Conservation (phyloP, 2,797 vertebrate genomes). For the Diglossa cyanea region DNA sequence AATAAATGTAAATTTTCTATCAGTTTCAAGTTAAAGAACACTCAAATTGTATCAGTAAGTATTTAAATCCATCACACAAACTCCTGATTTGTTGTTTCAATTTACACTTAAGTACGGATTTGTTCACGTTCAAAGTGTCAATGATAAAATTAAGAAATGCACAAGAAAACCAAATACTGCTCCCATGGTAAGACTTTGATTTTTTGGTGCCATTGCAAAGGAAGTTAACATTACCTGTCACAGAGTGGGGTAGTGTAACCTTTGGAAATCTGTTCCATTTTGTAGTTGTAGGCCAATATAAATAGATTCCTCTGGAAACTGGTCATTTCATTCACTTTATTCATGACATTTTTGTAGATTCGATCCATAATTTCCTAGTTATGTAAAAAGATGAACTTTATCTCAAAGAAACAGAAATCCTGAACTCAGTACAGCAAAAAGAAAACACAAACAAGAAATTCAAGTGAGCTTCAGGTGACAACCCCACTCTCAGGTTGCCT, state of each 20-base stretch:
- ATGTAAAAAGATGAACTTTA: not conserved
- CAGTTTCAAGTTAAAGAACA: not conserved
- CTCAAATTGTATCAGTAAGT: not conserved
- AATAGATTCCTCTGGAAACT: slow-evolving; percentile 87
- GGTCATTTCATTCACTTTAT: slow-evolving; percentile 91
- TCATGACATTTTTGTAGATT: slow-evolving; percentile 96
- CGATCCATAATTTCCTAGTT: slow-evolving; percentile 97
- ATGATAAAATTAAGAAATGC: not conserved
- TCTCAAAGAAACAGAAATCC: not conserved
- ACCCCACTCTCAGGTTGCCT: not conserved
- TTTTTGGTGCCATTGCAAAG: not conserved
- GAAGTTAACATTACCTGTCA: slow-evolving; percentile 77
- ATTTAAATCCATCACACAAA: not conserved
- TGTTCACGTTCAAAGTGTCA: not conserved
- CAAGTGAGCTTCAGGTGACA: not conserved
- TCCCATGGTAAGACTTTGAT: not conserved
- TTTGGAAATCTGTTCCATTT: slow-evolving; percentile 91
- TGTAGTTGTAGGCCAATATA: slow-evolving; percentile 93
- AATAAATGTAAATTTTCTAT: not conserved
- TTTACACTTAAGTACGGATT: not conserved
- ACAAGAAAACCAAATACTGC: not conserved
- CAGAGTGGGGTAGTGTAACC: slow-evolving; percentile 88
- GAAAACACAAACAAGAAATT: not conserved
- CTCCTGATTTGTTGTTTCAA: not conserved
- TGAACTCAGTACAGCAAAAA: not conserved